A percentile compares a stretch with the other conserved stretches of the same genome.
phyloP scores from a whole-genome alignment of 1,140 invertebrate species.

The Andricus grossulariae region DNA sequence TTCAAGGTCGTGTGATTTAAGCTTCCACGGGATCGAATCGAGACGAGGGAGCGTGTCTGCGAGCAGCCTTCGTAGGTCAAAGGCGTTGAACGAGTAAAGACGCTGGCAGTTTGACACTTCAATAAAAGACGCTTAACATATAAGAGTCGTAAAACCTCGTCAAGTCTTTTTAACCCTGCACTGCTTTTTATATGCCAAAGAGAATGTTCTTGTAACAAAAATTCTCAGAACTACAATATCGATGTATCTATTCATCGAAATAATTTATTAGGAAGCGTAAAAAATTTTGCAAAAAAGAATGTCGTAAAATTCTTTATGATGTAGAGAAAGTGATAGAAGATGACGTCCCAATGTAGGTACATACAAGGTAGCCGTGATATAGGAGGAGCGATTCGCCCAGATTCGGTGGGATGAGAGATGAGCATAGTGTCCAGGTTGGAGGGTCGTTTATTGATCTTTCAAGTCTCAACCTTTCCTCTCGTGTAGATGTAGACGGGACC shows the following conservation, averaged over 20 bases:
- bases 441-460: constrained; percentile 77
- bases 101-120: no score
- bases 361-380: constrained; percentile 28
- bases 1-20: constrained; percentile 56
- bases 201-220: background rate
- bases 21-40: constrained; percentile 40
- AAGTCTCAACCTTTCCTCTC: constrained; percentile 73
- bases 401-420: constrained; percentile 58
- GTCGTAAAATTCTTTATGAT: background rate
- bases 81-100: background rate
- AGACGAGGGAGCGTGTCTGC: background rate
- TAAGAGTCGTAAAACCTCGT: background rate
- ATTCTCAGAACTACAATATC: background rate
- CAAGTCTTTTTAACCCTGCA: background rate
- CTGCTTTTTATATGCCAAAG: background rate
- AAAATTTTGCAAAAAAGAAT: background rate
- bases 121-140: background rate
- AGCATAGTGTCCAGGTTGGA: constrained; percentile 73
- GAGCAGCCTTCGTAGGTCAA: background rate
- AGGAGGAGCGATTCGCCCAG: constrained; percentile 45
- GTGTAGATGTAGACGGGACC: constrained; percentile 74
- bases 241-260: background rate
- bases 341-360: constrained; percentile 22
- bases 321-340: constrained; percentile 33
- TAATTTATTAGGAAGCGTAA: background rate